Conservation (phyloP, 2,113 vertebrate species). For the Balaenoptera acutorostrata region DNA sequence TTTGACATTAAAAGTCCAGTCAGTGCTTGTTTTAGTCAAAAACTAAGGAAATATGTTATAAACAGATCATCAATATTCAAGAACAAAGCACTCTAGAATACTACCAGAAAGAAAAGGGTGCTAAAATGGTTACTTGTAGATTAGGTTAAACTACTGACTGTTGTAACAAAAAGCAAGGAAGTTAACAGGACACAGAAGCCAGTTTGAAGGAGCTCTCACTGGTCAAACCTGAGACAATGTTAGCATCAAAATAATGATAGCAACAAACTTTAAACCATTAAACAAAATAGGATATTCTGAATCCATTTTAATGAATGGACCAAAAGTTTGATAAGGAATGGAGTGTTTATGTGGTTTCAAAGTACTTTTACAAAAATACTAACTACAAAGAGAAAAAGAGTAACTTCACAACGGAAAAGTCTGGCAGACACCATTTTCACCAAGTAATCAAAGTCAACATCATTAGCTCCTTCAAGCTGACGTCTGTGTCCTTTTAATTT, state of each 20-base stretch:
- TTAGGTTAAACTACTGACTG: background rate
- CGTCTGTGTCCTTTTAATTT: background rate
- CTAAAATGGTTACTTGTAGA: background rate
- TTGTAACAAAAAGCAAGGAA: background rate
- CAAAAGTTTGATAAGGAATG: background rate
- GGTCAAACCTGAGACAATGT: background rate
- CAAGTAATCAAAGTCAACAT: background rate
- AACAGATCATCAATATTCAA: background rate
- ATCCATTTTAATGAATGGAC: background rate
- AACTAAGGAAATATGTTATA: background rate
- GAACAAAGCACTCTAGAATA: background rate
- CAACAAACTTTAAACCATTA: background rate
- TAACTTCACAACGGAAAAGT: background rate
- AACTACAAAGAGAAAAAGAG: background rate
- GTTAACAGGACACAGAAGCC: background rate
- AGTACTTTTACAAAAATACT: background rate
- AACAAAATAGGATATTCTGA: background rate
- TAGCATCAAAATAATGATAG: background rate
- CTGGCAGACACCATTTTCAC: background rate
- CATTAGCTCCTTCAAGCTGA: background rate
- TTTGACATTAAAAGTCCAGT: background rate
- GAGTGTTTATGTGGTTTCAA: background rate
- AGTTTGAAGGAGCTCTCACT: background rate
- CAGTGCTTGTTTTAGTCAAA: background rate
- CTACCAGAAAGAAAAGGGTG: background rate